Percentiles rank a stretch among this genome's conserved stretches.
Conservation (phyloP, 2,113 vertebrate species). For the Rhizomys pruinosus region DNA sequence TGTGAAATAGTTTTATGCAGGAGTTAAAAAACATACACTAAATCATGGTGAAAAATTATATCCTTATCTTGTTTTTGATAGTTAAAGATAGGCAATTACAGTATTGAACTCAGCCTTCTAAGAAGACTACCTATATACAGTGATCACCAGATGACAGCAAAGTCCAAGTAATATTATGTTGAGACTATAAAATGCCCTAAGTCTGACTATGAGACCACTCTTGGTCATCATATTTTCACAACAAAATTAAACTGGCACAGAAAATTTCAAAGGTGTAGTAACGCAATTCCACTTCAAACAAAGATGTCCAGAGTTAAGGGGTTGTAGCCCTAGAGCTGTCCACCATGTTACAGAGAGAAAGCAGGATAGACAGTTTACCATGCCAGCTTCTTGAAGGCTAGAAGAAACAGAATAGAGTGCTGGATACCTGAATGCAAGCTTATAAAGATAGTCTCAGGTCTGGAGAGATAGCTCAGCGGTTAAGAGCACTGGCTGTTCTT, state of each 20-base stretch:
- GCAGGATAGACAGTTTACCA: background rate
- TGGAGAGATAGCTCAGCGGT: too few species aligned
- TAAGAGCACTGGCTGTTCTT: too few species aligned
- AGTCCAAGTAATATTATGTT: background rate
- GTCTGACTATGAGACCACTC: background rate
- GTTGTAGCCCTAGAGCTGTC: background rate
- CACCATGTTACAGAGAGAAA: background rate
- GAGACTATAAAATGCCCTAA: constrained; percentile 11
- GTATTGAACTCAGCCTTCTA: constrained; percentile 39
- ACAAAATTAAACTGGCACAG: constrained; percentile 36
- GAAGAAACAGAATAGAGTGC: background rate
- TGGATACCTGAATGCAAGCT: background rate
- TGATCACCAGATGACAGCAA: background rate
- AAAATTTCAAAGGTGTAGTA: constrained; percentile 10
- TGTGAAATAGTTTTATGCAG: constrained; percentile 38
- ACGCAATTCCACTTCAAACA: constrained; percentile 11
- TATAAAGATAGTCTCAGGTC: background rate
- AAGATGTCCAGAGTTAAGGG: background rate
- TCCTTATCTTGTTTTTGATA: background rate
- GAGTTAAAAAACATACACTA: background rate
- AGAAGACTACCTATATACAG: background rate
- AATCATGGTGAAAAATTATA: constrained; percentile 18
- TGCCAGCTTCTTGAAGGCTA: background rate
- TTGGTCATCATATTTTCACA: background rate
- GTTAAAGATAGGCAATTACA: background rate